Base-by-base conservation (phyloP, 2,113 vertebrate genomes). In the Symphodus melops region DNA sequence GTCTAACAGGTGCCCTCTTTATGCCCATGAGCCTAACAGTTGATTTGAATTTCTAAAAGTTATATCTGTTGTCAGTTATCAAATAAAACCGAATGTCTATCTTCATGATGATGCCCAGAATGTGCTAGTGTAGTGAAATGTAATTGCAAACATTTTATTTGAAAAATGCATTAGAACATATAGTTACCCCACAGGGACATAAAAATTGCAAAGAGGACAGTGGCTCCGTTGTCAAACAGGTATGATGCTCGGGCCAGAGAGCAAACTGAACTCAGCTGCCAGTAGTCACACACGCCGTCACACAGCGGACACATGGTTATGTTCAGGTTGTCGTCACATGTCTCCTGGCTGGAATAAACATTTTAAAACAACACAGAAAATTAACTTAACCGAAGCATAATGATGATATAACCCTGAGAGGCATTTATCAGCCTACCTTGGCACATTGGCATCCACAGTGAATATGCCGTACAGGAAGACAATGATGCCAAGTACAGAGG, bases 271-370 rank as follows among this genome's bases (percentile, higher is more conserved):
- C 96, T 99, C 83, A 99, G 95, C 75, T 92, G 96, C 98, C 97
- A 99, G 86, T 96, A 99, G 69, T 97, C 97, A 59, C 98, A 99
- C 69, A 96, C 95, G 28, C 93, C 94, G 89, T 99, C 97, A 54
- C 98, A 99, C 62, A 99, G 94, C 0, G 98, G 98, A 91, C 98
- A 99, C 98, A 99, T 99, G 89, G 96, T 98, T 92, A 99, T 98
- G 90, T 94, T 95, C 49, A 97, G 95, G 68, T 53, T 79, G 70
- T 92, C 81, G 68, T 88, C 86, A 48, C 98, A 99, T 90, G 98
- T 96, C 94, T 99, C 98, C 88, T 94, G 95, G 90, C 98, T 99
- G 73, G 14, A 75, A 88, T 5, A 58, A 28, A 70, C 52, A 41
- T 0, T 16, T 23, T 2, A 1, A 48, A 17, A 7, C 4, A 48